These are phyloP conservation scores for Protobothrops flavoviridis DNA, from an alignment of 2,113 vertebrate genomes.

Conservation along the genomic window DNA sequence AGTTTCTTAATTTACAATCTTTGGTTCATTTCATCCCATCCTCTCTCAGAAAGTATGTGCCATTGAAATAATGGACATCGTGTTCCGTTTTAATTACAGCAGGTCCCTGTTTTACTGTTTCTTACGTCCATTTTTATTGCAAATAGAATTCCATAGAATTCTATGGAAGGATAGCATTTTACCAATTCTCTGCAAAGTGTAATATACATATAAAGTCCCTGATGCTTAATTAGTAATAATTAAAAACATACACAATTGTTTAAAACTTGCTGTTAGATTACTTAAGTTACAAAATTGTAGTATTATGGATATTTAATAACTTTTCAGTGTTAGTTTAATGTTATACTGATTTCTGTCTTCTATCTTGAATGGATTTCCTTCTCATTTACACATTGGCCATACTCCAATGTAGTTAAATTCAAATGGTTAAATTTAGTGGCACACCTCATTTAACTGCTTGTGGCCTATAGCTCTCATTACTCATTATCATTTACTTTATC, in stretches of 20 bases:
- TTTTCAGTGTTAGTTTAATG: background rate
- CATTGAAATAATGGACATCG: background rate
- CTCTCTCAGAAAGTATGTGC: background rate
- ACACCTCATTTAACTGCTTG: background rate
- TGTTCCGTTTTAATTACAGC: background rate
- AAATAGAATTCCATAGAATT: background rate
- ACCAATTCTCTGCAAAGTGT: background rate
- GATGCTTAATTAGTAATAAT: background rate
- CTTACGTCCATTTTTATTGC: background rate
- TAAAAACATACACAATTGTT: background rate
- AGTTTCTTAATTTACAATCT: background rate
- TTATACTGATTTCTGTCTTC: background rate
- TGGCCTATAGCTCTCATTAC: background rate
- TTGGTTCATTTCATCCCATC: background rate
- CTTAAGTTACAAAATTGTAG: background rate
- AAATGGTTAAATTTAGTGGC: background rate
- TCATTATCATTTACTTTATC: background rate
- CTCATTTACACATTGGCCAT: background rate
- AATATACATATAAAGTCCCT: background rate
- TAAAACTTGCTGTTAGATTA: background rate
- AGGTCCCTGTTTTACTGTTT: background rate
- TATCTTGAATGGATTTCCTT: background rate
- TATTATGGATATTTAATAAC: background rate
- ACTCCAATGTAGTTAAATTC: slow-evolving; percentile 13
- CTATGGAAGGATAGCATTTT: background rate